A percentile compares a stretch with the other conserved stretches of the same genome.
Evolutionary conservation across 2,888 invertebrate genomes (phyloP).

Genomic region (Hypolimnas misippus): DNA sequence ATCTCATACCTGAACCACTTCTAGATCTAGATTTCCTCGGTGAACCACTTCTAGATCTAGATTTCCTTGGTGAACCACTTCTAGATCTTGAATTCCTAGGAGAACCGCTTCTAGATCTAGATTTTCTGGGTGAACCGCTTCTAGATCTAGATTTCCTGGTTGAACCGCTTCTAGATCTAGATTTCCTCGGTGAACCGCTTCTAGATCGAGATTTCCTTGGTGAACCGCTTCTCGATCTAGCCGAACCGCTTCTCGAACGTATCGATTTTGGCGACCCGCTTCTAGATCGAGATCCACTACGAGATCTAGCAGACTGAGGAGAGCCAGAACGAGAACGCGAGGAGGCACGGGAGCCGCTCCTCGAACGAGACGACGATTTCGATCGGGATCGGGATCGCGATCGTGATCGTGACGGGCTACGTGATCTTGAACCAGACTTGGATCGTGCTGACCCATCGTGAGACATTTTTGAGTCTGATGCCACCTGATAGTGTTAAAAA

Average conservation of each 20-base stretch:
- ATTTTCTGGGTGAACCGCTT: constrained; percentile 46
- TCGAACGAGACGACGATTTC: constrained; percentile 56
- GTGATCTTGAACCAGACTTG: constrained; percentile 46
- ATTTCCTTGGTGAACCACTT: constrained; percentile 48
- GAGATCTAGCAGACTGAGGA: constrained; percentile 43
- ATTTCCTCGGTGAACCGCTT: constrained; percentile 48
- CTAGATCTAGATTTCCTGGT: constrained; percentile 44
- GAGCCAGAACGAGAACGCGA: constrained; percentile 52
- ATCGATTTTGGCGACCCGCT: constrained; percentile 47
- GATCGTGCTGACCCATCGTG: constrained; percentile 60
- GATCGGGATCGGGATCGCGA: constrained; percentile 55
- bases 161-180: constrained; percentile 51
- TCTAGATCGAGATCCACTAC: constrained; percentile 54
- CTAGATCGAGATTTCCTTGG: constrained; percentile 47
- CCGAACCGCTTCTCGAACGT: constrained; percentile 47
- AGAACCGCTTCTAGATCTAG: constrained; percentile 50
- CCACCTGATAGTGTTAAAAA: constrained; percentile 50
- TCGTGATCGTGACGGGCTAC: constrained; percentile 42
- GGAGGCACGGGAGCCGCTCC: constrained; percentile 56
- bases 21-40: constrained; percentile 47
- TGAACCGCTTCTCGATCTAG: constrained; percentile 50
- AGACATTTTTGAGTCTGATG: constrained; percentile 67
- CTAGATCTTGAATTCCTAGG: constrained; percentile 47
- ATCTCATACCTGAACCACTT: constrained; percentile 45
- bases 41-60: constrained; percentile 51